Evolutionary conservation across 1,140 invertebrate species (phyloP).

Genomic region (Plectrocnemia conspersa): DNA sequence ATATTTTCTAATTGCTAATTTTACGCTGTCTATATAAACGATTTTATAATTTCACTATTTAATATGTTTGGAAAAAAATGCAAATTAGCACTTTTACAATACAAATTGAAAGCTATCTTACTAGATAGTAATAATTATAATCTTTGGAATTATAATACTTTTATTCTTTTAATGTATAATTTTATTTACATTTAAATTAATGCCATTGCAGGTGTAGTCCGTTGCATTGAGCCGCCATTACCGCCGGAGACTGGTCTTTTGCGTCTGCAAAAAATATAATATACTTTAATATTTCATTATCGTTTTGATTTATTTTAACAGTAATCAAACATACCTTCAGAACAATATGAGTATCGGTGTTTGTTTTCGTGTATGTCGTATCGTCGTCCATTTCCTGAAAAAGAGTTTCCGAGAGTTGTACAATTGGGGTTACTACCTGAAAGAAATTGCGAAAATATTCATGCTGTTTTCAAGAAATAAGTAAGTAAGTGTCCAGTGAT

Average conservation of each 20-base stretch:
- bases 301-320: not conserved
- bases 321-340: not conserved
- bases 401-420: not conserved
- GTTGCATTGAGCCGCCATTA: too few species aligned
- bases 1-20: too few species aligned
- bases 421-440: not conserved
- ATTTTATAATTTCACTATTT: too few species aligned
- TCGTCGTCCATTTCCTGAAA: not conserved
- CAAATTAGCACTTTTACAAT: too few species aligned
- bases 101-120: too few species aligned
- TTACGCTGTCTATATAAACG: too few species aligned
- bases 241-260: not conserved
- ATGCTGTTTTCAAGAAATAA: not conserved
- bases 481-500: not conserved
- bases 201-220: too few species aligned
- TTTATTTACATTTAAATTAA: too few species aligned
- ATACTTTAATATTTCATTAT: not conserved
- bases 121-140: too few species aligned
- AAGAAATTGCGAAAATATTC: not conserved
- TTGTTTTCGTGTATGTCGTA: constrained; percentile 9
- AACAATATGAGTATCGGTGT: constrained; percentile 7
- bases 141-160: too few species aligned
- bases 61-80: too few species aligned
- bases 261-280: constrained; percentile 9
- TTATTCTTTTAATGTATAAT: too few species aligned